phyloP scores from a whole-genome alignment of 2,113 vertebrate genomes.

The Semnornis frantzii region DNA sequence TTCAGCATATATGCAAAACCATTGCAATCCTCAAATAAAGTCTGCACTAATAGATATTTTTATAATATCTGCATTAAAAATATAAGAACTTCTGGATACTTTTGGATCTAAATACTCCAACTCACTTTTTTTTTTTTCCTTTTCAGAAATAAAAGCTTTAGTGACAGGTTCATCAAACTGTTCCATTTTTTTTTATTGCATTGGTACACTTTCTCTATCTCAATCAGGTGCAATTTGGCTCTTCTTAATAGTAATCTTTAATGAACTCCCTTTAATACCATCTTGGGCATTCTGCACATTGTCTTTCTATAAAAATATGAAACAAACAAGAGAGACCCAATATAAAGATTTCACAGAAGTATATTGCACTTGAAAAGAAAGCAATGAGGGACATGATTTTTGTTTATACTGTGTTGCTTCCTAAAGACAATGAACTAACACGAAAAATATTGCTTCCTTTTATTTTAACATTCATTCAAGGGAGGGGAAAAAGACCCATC shows the following conservation, averaged over 20 bases:
- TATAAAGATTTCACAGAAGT: background rate
- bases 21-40: background rate
- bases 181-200: background rate
- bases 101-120: background rate
- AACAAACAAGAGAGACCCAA: background rate
- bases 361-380: background rate
- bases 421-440: background rate
- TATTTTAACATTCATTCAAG: background rate
- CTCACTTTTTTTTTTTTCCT: background rate
- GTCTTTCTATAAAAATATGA: background rate
- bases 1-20: background rate
- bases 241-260: background rate
- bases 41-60: background rate
- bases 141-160: background rate
- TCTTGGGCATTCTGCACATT: background rate
- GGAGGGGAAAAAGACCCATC: background rate
- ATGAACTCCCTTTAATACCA: background rate
- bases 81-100: background rate
- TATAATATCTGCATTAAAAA: background rate
- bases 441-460: background rate
- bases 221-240: background rate
- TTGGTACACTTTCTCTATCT: background rate
- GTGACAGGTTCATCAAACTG: background rate
- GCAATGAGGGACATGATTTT: background rate
- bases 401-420: background rate